These are phyloP conservation scores for Morone chrysops DNA, from an alignment of 2,113 vertebrate genomes.

Conservation along the genomic window DNA sequence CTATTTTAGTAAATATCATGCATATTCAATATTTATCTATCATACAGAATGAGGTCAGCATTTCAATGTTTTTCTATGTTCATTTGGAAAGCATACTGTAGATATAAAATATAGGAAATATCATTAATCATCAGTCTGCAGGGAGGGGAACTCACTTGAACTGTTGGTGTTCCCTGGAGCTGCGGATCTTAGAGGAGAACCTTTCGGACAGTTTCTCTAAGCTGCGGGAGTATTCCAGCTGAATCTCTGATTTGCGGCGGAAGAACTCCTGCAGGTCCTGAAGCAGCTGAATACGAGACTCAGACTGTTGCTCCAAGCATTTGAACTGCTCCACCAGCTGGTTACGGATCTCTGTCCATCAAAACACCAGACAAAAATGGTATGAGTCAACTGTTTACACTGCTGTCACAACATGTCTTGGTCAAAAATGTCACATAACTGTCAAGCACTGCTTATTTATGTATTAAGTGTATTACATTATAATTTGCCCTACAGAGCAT, in stretches of 20 bases:
- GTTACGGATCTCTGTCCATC: conserved; percentile 92
- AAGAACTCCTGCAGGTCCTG: conserved; percentile 99
- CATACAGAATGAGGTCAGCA: not conserved
- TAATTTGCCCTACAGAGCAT: not conserved
- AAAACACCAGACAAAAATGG: conserved; percentile 35
- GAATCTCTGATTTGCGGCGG: conserved; percentile 96
- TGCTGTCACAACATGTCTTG: conserved; percentile 12
- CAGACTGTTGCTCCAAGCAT: conserved; percentile 98
- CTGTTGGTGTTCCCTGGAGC: conserved; percentile 95
- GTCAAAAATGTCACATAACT: not conserved
- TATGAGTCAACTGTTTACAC: conserved; percentile 25
- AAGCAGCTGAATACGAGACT: conserved; percentile 96
- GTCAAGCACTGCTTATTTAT: not conserved
- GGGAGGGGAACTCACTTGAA: conserved; percentile 90
- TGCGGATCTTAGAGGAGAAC: conserved; percentile 97
- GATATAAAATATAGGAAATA: not conserved
- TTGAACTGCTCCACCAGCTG: conserved; percentile 99
- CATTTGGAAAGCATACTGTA: not conserved
- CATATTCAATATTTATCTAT: not conserved
- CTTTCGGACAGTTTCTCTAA: conserved; percentile 97
- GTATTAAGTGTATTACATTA: not conserved
- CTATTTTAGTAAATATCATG: not conserved
- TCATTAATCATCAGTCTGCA: too few species aligned
- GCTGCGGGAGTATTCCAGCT: conserved; percentile 96
- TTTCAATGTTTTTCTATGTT: not conserved